These are phyloP conservation scores for Myotis davidii DNA, from an alignment of 2,113 vertebrate species.

Conservation along the genomic window DNA sequence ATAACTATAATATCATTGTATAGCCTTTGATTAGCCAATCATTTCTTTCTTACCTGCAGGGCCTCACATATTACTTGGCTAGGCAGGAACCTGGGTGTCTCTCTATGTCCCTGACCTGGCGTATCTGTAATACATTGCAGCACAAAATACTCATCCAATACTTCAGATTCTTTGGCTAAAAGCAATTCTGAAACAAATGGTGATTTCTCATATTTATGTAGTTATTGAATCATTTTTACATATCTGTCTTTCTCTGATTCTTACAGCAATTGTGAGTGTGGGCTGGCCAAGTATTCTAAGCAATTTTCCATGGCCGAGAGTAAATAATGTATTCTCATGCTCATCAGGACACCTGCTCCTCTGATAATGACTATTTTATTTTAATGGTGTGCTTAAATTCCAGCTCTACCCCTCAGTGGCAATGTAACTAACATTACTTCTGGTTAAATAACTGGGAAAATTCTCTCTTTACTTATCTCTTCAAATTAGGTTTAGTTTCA, in stretches of 20 bases:
- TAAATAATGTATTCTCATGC: neutral
- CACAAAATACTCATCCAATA: neutral
- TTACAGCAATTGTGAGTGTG: neutral
- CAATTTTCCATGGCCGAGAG: neutral
- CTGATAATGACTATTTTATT: neutral
- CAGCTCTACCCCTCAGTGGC: neutral
- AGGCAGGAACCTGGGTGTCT: neutral
- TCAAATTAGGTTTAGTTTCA: conserved; percentile 40
- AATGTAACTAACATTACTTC: neutral
- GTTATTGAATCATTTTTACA: conserved; percentile 12
- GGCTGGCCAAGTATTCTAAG: neutral
- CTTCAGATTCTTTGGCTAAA: conserved; percentile 3
- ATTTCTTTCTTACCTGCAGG: conserved; percentile 44
- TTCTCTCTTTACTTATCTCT: neutral
- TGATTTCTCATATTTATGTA: neutral
- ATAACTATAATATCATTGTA: conserved; percentile 64
- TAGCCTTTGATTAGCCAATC: conserved; percentile 50
- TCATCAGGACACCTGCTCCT: neutral
- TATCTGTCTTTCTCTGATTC: neutral
- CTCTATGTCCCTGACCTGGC: neutral
- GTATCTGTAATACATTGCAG: neutral
- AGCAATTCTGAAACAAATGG: conserved; percentile 40
- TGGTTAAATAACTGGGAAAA: conserved; percentile 15
- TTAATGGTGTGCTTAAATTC: neutral
- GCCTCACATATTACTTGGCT: neutral